A percentile compares a stretch with the other conserved stretches of the same genome.
These are phyloP conservation scores for Pseudoips prasinana DNA, from an alignment of 2,888 invertebrate species.

Conservation along the genomic window DNA sequence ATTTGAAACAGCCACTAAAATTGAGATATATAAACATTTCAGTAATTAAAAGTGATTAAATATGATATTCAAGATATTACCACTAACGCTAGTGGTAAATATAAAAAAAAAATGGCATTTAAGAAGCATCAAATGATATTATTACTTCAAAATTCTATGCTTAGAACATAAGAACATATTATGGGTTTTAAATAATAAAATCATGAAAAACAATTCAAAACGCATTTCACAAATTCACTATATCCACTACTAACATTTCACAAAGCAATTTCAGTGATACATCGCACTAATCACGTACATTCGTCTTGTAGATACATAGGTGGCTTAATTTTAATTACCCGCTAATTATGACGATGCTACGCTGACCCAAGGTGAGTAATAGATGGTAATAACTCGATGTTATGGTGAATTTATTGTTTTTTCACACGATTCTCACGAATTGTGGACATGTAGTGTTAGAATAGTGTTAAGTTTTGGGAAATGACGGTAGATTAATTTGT, in stretches of 20 bases:
- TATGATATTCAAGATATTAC: too few relatives aligned
- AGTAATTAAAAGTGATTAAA: too few relatives aligned
- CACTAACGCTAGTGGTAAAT: too few relatives aligned
- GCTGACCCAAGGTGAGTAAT: slow-evolving; percentile 35
- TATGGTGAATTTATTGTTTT: slow-evolving; percentile 24
- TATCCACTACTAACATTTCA: slow-evolving; percentile 19
- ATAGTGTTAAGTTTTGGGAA: slow-evolving; percentile 16
- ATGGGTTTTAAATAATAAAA: too few relatives aligned
- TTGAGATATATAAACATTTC: too few relatives aligned
- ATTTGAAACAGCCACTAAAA: too few relatives aligned
- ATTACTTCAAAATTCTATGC: too few relatives aligned
- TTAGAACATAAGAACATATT: too few relatives aligned
- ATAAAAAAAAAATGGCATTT: too few relatives aligned
- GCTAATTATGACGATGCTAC: slow-evolving; percentile 50
- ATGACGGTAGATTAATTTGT: too few relatives aligned
- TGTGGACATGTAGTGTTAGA: slow-evolving; percentile 8
- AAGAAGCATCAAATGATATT: too few relatives aligned
- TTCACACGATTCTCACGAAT: slow-evolving; percentile 24
- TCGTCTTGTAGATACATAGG: slow-evolving; percentile 40
- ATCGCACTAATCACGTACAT: slow-evolving; percentile 40
- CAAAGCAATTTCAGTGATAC: slow-evolving; percentile 8
- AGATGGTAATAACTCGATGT: slow-evolving; percentile 20
- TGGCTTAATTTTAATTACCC: slow-evolving; percentile 55
- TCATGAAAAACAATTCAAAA: slow-evolving; percentile 5
- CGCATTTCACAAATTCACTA: slow-evolving; percentile 18